Conservation (phyloP, 2,888 invertebrate species). For the Omphaloscelis lunosa region DNA sequence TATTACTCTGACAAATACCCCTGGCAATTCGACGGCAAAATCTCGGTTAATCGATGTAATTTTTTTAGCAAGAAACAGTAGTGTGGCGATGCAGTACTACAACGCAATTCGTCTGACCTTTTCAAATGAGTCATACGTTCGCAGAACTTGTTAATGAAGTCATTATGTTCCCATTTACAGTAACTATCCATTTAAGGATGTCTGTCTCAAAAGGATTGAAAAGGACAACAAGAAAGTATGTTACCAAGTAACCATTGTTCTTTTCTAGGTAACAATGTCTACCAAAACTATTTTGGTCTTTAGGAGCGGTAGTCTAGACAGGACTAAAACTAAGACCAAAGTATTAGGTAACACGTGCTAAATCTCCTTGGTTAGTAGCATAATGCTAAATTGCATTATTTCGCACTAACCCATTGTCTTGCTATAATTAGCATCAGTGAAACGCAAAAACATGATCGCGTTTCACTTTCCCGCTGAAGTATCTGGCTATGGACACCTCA, state of each 20-base stretch:
- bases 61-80: background rate
- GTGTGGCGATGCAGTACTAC: background rate
- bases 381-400: conserved; percentile 1
- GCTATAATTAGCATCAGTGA: background rate
- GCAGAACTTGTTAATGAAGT: conserved; percentile 38
- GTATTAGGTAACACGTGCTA: background rate
- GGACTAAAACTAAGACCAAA: background rate
- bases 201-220: conserved; percentile 7
- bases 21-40: conserved; percentile 3
- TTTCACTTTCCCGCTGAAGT: background rate
- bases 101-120: conserved; percentile 29
- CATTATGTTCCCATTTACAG: conserved; percentile 31
- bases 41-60: background rate
- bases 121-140: conserved; percentile 15
- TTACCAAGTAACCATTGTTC: conserved; percentile 5
- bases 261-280: background rate
- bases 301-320: conserved; percentile 12
- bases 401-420: background rate
- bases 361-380: conserved; percentile 1
- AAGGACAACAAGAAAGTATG: conserved; percentile 17
- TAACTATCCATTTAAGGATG: conserved; percentile 17
- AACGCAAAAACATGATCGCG: background rate
- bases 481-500: too few relatives aligned
- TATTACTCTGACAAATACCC: background rate
- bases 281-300: background rate